Evolutionary conservation across 1,140 invertebrate genomes (phyloP).

Genomic region (Dolichoris vasculosae): DNA sequence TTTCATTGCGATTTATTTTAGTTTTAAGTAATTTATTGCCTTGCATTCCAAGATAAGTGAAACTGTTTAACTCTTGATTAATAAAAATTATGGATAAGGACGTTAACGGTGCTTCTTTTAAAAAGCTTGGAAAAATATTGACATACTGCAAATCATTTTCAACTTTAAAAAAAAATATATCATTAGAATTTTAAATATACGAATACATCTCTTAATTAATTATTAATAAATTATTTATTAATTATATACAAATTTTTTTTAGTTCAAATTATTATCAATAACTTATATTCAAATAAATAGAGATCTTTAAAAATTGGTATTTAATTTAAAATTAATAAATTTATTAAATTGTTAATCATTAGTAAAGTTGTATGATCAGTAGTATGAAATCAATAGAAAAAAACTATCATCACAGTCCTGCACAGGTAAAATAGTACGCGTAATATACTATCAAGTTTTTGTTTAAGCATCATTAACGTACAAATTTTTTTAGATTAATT

Average conservation of each 20-base stretch:
- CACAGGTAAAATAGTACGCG: constrained; percentile 8
- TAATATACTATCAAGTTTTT: constrained; percentile 36
- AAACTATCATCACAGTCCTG: not conserved
- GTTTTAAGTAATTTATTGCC: constrained; percentile 57
- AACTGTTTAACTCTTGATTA: constrained; percentile 39
- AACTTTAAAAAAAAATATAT: not conserved
- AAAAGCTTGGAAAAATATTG: constrained; percentile 13
- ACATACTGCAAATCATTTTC: not conserved
- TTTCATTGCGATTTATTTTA: constrained; percentile 54
- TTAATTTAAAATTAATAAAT: constrained; percentile 35
- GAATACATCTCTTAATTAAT: not conserved
- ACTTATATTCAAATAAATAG: not conserved
- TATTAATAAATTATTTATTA: constrained; percentile 15
- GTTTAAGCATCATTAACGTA: constrained; percentile 48
- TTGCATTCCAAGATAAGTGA: constrained; percentile 57
- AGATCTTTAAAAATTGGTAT: constrained; percentile 11
- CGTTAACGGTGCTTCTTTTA: constrained; percentile 39
- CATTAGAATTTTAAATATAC: not conserved
- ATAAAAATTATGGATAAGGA: constrained; percentile 22
- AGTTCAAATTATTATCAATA: constrained; percentile 6
- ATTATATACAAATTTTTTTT: constrained; percentile 15
- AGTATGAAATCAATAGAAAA: not conserved
- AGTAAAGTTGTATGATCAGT: not conserved
- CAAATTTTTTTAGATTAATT: constrained; percentile 52
- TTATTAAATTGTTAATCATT: constrained; percentile 13